Percentiles rank a stretch among this genome's conserved stretches.
Conservation (phyloP, 2,888 invertebrate genomes). For the Parapristionchus giblindavisi region DNA sequence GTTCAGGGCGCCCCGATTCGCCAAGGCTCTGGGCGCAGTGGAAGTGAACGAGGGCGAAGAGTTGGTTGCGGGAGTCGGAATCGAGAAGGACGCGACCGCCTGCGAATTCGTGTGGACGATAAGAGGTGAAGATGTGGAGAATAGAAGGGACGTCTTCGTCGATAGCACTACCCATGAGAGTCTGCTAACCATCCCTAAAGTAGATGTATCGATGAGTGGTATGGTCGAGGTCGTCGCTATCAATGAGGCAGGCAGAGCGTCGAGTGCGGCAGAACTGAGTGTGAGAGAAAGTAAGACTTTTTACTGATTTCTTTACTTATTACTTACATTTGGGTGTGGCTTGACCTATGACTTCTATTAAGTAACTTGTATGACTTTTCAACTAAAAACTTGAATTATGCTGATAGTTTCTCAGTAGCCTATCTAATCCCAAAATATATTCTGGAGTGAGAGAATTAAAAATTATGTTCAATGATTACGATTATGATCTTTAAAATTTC, state of each 20-base stretch:
- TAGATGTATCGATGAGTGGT: constrained; percentile 48
- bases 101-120: constrained; percentile 63
- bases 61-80: constrained; percentile 47
- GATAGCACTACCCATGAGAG: constrained; percentile 54
- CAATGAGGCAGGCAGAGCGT: constrained; percentile 56
- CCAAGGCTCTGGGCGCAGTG: constrained; percentile 44
- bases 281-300: constrained; percentile 47
- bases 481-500: too few relatives aligned
- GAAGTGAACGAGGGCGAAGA: constrained; percentile 44
- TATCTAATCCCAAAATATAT: too few relatives aligned
- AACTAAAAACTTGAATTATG: background rate
- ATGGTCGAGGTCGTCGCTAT: constrained; percentile 55
- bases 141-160: constrained; percentile 46
- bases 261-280: constrained; percentile 49
- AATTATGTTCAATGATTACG: too few relatives aligned
- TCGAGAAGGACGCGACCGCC: constrained; percentile 49
- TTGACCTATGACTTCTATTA: background rate
- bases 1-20: constrained; percentile 43
- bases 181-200: constrained; percentile 49
- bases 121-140: constrained; percentile 49
- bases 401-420: too few relatives aligned
- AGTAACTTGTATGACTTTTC: background rate
- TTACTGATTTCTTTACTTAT: too few relatives aligned
- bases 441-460: too few relatives aligned
- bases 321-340: background rate